These are phyloP conservation scores for Australoheros facetus DNA, from an alignment of 2,797 vertebrate species.

Conservation along the genomic window DNA sequence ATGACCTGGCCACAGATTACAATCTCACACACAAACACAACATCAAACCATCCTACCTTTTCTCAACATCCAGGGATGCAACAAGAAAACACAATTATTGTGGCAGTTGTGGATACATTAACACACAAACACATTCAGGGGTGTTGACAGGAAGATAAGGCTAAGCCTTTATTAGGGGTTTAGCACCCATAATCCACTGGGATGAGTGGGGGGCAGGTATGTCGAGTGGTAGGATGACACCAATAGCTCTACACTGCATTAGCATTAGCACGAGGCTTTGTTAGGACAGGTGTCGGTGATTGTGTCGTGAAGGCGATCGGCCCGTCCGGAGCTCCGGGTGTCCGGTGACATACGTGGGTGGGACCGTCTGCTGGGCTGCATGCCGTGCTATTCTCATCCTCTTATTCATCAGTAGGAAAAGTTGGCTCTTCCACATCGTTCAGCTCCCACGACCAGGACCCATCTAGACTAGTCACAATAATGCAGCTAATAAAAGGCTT, in stretches of 20 bases:
- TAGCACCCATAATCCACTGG: constrained; percentile 64
- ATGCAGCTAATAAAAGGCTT: neutral
- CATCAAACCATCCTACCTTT: constrained; percentile 68
- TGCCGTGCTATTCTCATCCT: constrained; percentile 72
- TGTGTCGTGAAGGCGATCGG: neutral
- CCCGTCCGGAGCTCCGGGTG: constrained; percentile 32
- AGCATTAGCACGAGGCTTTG: constrained; percentile 53
- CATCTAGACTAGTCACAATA: neutral
- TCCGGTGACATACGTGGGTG: constrained; percentile 36
- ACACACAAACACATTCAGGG: constrained; percentile 27
- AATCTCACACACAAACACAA: neutral
- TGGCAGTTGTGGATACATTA: constrained; percentile 48
- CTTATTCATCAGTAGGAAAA: constrained; percentile 19
- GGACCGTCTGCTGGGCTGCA: constrained; percentile 49
- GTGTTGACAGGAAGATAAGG: constrained; percentile 34
- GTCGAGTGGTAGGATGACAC: constrained; percentile 39
- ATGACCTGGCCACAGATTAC: too few relatives aligned
- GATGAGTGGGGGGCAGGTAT: constrained; percentile 52
- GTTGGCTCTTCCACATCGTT: neutral
- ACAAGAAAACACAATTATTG: constrained; percentile 71
- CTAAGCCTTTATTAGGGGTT: constrained; percentile 40
- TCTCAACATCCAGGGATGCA: constrained; percentile 73
- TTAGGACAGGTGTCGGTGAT: constrained; percentile 43
- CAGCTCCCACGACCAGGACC: neutral
- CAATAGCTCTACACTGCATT: constrained; percentile 46